Evolutionary conservation across 1,140 invertebrate genomes (phyloP), one percentile per base, ranked within the genome.

Genomic region (Cotesia glomerata): DNA sequence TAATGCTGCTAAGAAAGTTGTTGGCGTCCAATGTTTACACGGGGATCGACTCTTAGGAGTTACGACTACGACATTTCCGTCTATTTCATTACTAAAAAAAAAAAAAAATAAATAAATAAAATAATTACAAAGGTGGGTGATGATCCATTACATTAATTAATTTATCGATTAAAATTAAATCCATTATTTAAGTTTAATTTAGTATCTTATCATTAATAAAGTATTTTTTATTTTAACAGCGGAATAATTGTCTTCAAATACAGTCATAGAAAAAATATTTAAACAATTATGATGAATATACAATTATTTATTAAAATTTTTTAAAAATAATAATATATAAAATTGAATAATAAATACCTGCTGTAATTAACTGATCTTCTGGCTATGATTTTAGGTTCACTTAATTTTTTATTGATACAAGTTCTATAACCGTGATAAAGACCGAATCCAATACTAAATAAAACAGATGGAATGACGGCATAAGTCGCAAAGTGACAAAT

Each of bases 371-470:
- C 59, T 39, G 13, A 64, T 52, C 45, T 11, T 32, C 61, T 26
- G 52, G 14, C 16, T 18, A 85, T 66, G 39, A 77, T 79, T 64
- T 79, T 76, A 11, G 85, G 84, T 18, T 77, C 73, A 26, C 82
- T 82, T 4, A 83, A 74, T 74, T 80, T 84, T 52, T 85, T 88
- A 71, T 88, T 88, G 32, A 92, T 90, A 77, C 90, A 92, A 58
- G 90, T 89, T 79, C 91, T 89, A 75, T 91, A 91, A 70, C 90
- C 90, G 76, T 93, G 92, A 78, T 91, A 93, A 34, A 88, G 75
- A 3, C 86, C 88, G 79, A 92, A 86, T 3, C 89, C 85, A 0
- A 91, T 69, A 3, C 89, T 88, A 72, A 91, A 86, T 3, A 89
- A 32, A 2, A 90, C 80, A 0, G 89, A 83, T 1, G 91, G 89